A percentile compares a stretch with the other conserved stretches of the same genome.
phyloP scores from a whole-genome alignment of 1,140 invertebrate genomes.

The Lordiphosa mommai region DNA sequence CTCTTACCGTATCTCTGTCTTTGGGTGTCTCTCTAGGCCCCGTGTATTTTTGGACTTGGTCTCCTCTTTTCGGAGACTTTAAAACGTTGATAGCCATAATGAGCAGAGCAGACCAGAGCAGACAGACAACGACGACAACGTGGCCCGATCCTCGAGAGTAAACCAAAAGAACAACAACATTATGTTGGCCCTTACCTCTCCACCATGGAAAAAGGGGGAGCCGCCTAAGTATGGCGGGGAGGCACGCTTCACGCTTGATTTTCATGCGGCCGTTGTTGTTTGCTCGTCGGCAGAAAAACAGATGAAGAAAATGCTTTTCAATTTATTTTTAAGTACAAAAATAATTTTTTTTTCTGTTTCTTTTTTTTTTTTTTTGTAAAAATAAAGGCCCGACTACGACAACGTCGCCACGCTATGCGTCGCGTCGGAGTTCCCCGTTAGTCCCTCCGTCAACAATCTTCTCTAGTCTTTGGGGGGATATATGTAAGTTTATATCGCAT shows the following conservation, averaged over 20 bases:
- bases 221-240: not conserved
- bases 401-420: conserved; percentile 27
- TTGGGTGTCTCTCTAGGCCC: not conserved
- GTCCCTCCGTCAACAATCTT: not conserved
- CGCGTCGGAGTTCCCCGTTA: conserved; percentile 21
- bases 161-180: conserved; percentile 6
- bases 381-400: conserved; percentile 27
- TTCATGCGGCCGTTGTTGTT: conserved; percentile 68
- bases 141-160: conserved; percentile 23
- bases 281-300: conserved; percentile 31
- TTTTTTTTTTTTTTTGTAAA: conserved; percentile 17
- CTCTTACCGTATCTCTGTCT: conserved; percentile 16
- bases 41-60: conserved; percentile 14
- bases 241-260: conserved; percentile 70
- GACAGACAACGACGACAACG: conserved; percentile 1
- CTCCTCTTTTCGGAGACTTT: conserved; percentile 1
- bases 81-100: conserved; percentile 38
- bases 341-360: conserved; percentile 49
- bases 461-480: conserved; percentile 3
- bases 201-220: not conserved
- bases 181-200: conserved; percentile 10
- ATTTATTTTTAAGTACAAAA: conserved; percentile 78
- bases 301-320: conserved; percentile 75
- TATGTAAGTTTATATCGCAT: conserved; percentile 30
- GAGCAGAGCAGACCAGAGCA: conserved; percentile 27